These are phyloP conservation scores for Porites lutea DNA, from an alignment of 64 coral and sea anemone species.

Conservation along the genomic window DNA sequence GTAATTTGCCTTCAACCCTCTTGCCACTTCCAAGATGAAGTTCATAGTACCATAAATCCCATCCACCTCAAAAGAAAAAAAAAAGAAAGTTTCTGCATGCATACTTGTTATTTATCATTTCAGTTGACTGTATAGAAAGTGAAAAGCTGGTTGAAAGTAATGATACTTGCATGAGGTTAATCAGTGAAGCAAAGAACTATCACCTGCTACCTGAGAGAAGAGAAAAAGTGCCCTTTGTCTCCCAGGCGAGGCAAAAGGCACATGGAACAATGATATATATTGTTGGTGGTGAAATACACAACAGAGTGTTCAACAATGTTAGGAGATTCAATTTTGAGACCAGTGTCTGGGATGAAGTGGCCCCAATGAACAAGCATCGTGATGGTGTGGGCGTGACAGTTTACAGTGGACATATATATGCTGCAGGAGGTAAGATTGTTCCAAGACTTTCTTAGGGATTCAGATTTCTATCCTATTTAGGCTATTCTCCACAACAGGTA, in stretches of 20 bases:
- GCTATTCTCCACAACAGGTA: no score
- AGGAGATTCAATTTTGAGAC: conserved; percentile 87
- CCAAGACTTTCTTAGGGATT: no score
- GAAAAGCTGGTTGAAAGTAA: conserved; percentile 79
- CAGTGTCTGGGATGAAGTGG: conserved; percentile 71
- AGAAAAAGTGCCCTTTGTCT: conserved; percentile 66
- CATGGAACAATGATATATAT: conserved; percentile 82
- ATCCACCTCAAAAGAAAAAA: no score
- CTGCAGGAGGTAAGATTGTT: conserved; percentile 79
- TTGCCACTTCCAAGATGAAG: no score
- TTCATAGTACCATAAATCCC: no score
- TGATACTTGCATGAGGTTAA: conserved; percentile 81
- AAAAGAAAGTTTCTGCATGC: no score
- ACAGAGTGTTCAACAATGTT: conserved; percentile 86
- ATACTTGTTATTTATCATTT: background rate
- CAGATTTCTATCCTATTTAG: no score
- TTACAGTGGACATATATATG: conserved; percentile 89
- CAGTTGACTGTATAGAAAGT: conserved; percentile 97
- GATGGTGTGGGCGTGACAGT: conserved; percentile 92
- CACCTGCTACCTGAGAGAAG: conserved; percentile 90
- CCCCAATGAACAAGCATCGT: conserved; percentile 86
- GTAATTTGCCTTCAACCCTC: no score
- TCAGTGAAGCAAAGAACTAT: conserved; percentile 93
- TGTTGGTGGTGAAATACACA: conserved; percentile 96
- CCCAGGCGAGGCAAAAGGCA: conserved; percentile 65